A percentile compares a stretch with the other conserved stretches of the same genome.
These are phyloP conservation scores for Zaprionus kolodkinae DNA, from an alignment of 1,140 invertebrate species.

Conservation along the genomic window DNA sequence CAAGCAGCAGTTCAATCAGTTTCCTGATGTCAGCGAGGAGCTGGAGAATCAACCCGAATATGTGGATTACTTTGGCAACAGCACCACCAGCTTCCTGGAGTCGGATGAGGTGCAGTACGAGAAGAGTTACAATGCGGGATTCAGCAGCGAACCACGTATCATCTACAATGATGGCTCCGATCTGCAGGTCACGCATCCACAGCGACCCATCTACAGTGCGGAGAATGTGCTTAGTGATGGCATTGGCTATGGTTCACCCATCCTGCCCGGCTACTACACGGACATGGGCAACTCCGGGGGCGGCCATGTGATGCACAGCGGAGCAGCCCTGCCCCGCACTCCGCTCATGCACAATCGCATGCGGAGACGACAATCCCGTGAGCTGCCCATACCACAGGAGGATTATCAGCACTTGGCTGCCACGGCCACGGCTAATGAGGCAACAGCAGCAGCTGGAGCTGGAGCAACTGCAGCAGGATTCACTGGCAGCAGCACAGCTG, in stretches of 20 bases:
- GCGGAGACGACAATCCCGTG: constrained; percentile 70
- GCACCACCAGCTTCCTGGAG: constrained; percentile 75
- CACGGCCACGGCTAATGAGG: constrained; percentile 4
- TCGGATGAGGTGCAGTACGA: constrained; percentile 82
- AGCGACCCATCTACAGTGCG: constrained; percentile 71
- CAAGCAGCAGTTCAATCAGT: constrained; percentile 82
- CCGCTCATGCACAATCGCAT: constrained; percentile 78
- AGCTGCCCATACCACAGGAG: constrained; percentile 72
- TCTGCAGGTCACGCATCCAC: constrained; percentile 11
- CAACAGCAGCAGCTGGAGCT: background rate
- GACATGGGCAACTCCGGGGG: constrained; percentile 31
- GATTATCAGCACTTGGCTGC: constrained; percentile 50
- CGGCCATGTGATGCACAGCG: constrained; percentile 33
- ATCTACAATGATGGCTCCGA: constrained; percentile 80
- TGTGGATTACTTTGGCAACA: constrained; percentile 79
- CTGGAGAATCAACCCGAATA: constrained; percentile 71
- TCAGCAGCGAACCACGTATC: constrained; percentile 82
- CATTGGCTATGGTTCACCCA: constrained; percentile 24
- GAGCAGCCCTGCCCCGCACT: constrained; percentile 69
- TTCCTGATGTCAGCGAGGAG: constrained; percentile 78
- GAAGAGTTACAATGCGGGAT: constrained; percentile 77
- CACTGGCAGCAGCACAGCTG: background rate
- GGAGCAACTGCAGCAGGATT: background rate
- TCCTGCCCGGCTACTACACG: constrained; percentile 49
- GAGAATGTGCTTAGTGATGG: constrained; percentile 61